Percentiles rank a stretch among this genome's conserved stretches.
Conservation (phyloP, 2,113 vertebrate species). For the Megaptera novaeangliae region DNA sequence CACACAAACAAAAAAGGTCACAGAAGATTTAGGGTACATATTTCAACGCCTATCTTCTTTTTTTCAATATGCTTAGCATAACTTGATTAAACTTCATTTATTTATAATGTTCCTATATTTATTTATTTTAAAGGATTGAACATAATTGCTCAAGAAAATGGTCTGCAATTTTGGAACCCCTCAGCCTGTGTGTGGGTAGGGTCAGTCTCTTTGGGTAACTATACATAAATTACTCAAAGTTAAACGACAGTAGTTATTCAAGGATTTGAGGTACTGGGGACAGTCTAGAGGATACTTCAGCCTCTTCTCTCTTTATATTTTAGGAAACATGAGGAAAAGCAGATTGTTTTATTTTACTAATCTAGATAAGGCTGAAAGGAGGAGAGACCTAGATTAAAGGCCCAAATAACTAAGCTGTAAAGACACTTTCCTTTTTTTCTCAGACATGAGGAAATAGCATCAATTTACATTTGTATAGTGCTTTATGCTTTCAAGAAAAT, state of each 20-base stretch:
- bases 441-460: neutral
- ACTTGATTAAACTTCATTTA: neutral
- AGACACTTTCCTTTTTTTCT: neutral
- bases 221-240: neutral
- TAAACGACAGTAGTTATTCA: neutral
- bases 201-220: neutral
- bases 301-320: neutral
- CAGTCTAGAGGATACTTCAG: neutral
- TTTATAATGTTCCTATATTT: neutral
- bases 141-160: conserved; percentile 9
- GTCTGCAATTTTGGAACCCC: neutral
- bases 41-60: neutral
- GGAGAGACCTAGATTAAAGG: neutral
- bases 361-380: neutral
- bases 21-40: neutral
- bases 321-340: neutral
- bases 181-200: neutral
- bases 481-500: neutral
- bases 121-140: neutral
- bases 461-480: neutral
- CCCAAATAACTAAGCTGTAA: neutral
- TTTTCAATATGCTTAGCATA: neutral
- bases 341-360: neutral
- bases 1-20: neutral
- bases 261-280: neutral